Evolutionary conservation across 92 coral and sea anemone species (phyloP).

Genomic region (Montipora capitata): DNA sequence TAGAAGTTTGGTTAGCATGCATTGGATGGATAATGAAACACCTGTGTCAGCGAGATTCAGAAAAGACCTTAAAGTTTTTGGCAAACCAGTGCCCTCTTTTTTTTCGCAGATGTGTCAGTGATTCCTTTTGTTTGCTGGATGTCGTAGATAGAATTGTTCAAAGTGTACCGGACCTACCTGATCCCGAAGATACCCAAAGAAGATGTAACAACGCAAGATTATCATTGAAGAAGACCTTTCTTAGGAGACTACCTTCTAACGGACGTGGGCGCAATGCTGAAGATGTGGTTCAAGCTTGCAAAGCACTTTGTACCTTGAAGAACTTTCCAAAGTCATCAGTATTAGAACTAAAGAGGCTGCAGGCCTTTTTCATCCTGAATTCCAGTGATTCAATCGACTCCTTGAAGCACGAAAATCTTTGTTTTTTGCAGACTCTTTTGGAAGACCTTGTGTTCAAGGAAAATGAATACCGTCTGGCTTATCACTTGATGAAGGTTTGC

Average conservation of each 20-base stretch:
- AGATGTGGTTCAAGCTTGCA: conserved; percentile 76
- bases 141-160: conserved; percentile 79
- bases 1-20: conserved; percentile 88
- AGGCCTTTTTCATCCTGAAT: conserved; percentile 77
- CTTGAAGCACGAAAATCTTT: conserved; percentile 40
- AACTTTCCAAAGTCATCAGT: conserved; percentile 79
- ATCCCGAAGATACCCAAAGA: conserved; percentile 82
- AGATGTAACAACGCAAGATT: conserved; percentile 70
- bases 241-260: conserved; percentile 1
- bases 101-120: conserved; percentile 86
- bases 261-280: conserved; percentile 56
- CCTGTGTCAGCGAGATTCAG: conserved; percentile 72
- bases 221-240: conserved; percentile 68
- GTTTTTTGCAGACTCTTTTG: conserved; percentile 72
- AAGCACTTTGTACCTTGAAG: conserved; percentile 63
- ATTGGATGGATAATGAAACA: conserved; percentile 85
- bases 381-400: conserved; percentile 64
- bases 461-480: conserved; percentile 54
- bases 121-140: conserved; percentile 85
- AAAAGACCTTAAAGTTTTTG: conserved; percentile 70
- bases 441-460: conserved; percentile 80
- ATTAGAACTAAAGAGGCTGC: conserved; percentile 79
- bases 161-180: conserved; percentile 61
- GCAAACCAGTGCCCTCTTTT: conserved; percentile 73
- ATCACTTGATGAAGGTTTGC: conserved; percentile 83